A percentile compares a stretch with the other conserved stretches of the same genome.
Conservation (phyloP, 1,140 invertebrate genomes). For the Leptinotarsa undecemlineata region DNA sequence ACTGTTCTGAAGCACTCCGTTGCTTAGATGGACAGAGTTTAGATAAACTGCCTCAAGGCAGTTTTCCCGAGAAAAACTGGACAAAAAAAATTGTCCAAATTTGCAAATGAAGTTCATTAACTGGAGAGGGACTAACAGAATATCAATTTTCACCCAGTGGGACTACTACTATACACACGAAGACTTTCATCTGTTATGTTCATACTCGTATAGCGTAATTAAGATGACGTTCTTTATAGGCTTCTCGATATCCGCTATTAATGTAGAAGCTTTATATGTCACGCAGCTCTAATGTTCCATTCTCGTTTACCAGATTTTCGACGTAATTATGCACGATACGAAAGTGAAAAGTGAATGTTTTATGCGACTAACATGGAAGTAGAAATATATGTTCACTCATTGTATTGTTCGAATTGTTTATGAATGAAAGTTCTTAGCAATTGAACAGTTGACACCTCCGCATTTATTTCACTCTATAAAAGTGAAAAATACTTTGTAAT, state of each 20-base stretch:
- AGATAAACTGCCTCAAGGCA: no score
- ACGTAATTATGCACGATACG: neutral
- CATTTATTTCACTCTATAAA: neutral
- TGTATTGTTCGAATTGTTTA: neutral
- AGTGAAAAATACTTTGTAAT: no score
- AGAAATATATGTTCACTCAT: neutral
- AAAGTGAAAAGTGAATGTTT: slow-evolving; percentile 6
- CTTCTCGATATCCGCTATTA: slow-evolving; percentile 2
- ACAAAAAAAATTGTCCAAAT: no score
- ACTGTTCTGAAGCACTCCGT: no score
- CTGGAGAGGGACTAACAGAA: no score
- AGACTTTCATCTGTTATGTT: neutral
- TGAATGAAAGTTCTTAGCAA: neutral
- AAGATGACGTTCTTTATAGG: neutral
- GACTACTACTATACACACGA: neutral
- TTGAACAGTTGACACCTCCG: neutral
- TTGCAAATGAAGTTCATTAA: no score
- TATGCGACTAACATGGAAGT: neutral
- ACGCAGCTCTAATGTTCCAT: slow-evolving; percentile 5
- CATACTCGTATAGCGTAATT: neutral
- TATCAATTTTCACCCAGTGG: neutral
- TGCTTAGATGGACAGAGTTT: no score
- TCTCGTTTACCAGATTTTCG: neutral
- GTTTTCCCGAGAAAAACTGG: no score
- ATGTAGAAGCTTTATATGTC: neutral